phyloP scores from a whole-genome alignment of 2,797 vertebrate genomes.

The Pseudochirops cupreus region DNA sequence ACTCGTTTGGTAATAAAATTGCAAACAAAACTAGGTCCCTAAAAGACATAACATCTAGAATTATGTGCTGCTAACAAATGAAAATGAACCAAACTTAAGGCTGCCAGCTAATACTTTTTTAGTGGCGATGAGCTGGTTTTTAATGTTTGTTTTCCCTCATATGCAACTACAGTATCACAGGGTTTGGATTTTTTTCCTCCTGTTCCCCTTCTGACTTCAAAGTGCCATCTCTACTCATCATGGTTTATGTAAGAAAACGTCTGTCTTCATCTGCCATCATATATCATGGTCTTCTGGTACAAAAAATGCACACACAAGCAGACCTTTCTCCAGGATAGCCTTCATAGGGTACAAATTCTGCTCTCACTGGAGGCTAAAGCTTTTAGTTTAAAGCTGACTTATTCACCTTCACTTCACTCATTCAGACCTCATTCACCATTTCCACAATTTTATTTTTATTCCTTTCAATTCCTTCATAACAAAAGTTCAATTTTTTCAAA shows the following conservation, averaged over 20 bases:
- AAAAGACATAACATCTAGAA: conserved; percentile 7
- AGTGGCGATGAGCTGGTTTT: neutral
- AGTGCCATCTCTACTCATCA: neutral
- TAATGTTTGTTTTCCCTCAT: conserved; percentile 2
- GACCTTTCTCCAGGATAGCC: neutral
- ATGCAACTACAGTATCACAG: neutral
- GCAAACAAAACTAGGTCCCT: conserved; percentile 3
- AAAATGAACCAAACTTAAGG: neutral
- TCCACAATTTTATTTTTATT: neutral
- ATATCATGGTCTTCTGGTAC: neutral
- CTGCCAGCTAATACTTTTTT: conserved; percentile 5
- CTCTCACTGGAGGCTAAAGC: neutral
- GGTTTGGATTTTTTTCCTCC: neutral
- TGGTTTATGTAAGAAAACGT: neutral
- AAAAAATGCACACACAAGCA: neutral
- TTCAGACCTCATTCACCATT: neutral
- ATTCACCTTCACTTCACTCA: too few relatives aligned
- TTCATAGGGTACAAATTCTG: neutral
- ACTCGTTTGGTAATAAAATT: conserved; percentile 15
- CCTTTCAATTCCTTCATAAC: conserved; percentile 1
- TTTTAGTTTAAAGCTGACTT: neutral
- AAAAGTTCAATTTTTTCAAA: conserved; percentile 40
- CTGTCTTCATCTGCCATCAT: neutral
- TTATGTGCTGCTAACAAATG: neutral
- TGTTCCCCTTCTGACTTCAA: neutral